phyloP scores from a whole-genome alignment of 2,113 vertebrate genomes.

The Ascaphus truei region DNA sequence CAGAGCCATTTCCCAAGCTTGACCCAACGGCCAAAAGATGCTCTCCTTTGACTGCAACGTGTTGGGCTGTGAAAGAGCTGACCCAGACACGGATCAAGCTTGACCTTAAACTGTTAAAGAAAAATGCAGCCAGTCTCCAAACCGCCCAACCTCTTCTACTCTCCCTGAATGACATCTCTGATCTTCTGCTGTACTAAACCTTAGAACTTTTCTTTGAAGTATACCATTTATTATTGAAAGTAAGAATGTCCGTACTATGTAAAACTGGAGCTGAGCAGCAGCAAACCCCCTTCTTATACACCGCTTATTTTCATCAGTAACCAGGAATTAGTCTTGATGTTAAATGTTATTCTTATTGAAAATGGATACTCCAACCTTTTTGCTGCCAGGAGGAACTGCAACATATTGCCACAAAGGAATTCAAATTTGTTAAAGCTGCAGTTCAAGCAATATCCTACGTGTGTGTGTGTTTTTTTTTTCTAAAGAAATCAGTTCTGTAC shows the following conservation, averaged over 20 bases:
- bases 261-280: background rate
- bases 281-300: too few relatives aligned
- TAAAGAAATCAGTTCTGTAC: too few relatives aligned
- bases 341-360: too few relatives aligned
- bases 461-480: too few relatives aligned
- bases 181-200: slow-evolving; percentile 17
- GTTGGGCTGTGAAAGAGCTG: slow-evolving; percentile 52
- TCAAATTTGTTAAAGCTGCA: too few relatives aligned
- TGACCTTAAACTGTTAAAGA: slow-evolving; percentile 59
- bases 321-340: too few relatives aligned
- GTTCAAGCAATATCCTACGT: too few relatives aligned
- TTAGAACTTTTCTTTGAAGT: slow-evolving; percentile 15
- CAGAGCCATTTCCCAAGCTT: background rate
- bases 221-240: slow-evolving; percentile 26
- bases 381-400: too few relatives aligned
- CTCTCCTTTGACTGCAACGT: slow-evolving; percentile 56
- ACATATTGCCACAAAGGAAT: background rate
- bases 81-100: slow-evolving; percentile 45
- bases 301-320: too few relatives aligned
- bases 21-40: background rate
- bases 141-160: slow-evolving; percentile 31
- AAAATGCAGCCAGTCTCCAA: slow-evolving; percentile 42
- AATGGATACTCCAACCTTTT: too few relatives aligned
- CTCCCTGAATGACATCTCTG: background rate
- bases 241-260: slow-evolving; percentile 15